Percentiles rank a stretch among this genome's conserved stretches.
Evolutionary conservation across 2,797 vertebrate genomes (phyloP).

Genomic region (Adrianichthys oophorus): DNA sequence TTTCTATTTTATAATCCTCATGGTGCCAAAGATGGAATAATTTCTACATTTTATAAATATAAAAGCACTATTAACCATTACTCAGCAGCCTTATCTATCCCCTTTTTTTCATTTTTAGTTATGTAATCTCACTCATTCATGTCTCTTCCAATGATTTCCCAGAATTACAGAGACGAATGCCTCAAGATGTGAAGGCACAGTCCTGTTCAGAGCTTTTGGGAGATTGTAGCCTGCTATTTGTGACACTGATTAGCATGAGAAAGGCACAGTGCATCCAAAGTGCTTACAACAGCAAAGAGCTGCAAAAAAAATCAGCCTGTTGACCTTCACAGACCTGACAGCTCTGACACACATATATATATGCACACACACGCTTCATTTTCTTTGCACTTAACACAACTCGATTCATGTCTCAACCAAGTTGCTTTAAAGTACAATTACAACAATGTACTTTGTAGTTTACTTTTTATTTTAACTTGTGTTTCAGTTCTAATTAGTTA

Average conservation of each 20-base stretch:
- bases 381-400: constrained; percentile 25
- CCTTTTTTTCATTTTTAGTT: no score
- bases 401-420: constrained; percentile 2
- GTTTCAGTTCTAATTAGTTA: not conserved
- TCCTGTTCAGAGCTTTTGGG: constrained; percentile 27
- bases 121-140: constrained; percentile 1
- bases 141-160: constrained; percentile 8
- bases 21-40: no score
- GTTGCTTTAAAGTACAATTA: constrained; percentile 20
- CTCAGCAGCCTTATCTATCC: no score
- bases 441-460: not conserved
- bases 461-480: not conserved
- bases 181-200: constrained; percentile 12
- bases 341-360: constrained; percentile 37
- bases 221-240: constrained; percentile 24
- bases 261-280: constrained; percentile 46
- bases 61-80: no score
- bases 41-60: no score
- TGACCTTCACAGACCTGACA: constrained; percentile 67
- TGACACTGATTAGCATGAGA: constrained; percentile 57
- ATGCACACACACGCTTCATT: constrained; percentile 14
- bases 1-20: no score
- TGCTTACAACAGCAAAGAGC: constrained; percentile 59
- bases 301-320: constrained; percentile 54
- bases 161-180: constrained; percentile 20